Percentiles rank a stretch among this genome's conserved stretches.
phyloP scores from a whole-genome alignment of 2,113 vertebrate species.

The Vireo altiloquus region DNA sequence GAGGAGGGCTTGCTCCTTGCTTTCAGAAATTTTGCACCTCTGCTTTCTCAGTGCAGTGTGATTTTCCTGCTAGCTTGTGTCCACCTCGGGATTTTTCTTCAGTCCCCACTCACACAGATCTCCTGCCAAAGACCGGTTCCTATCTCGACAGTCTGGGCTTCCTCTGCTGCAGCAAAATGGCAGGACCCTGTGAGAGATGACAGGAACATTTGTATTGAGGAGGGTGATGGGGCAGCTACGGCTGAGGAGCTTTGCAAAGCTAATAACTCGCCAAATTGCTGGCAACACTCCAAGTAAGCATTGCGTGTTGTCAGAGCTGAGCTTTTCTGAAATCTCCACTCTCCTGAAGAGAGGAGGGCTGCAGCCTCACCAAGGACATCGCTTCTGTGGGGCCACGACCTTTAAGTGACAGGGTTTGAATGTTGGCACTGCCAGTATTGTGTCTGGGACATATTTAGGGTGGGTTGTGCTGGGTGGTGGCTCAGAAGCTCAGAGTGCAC shows the following conservation, averaged over 20 bases:
- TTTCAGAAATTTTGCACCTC: not conserved
- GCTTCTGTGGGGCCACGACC: not conserved
- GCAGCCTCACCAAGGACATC: not conserved
- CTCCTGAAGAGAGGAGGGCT: not conserved
- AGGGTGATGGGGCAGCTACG: not conserved
- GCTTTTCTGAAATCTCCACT: not conserved
- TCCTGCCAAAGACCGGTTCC: not conserved
- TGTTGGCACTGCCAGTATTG: not conserved
- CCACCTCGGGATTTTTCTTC: not conserved
- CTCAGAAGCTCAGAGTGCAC: not conserved
- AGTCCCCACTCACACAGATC: not conserved
- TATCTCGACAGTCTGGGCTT: not conserved
- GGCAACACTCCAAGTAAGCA: not conserved
- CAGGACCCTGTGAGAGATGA: not conserved
- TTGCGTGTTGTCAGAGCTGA: not conserved
- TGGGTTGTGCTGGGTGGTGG: rapidly evolving
- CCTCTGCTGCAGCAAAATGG: not conserved
- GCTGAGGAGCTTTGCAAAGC: not conserved
- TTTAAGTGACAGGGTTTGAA: not conserved
- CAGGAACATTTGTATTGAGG: not conserved
- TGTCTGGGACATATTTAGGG: not conserved
- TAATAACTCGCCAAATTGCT: not conserved
- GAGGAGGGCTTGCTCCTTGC: not conserved
- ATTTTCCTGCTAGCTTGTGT: not conserved
- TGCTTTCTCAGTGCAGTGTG: not conserved